A percentile compares a stretch with the other conserved stretches of the same genome.
Conservation (phyloP, 2,888 invertebrate species). For the Fragum whitleyi region DNA sequence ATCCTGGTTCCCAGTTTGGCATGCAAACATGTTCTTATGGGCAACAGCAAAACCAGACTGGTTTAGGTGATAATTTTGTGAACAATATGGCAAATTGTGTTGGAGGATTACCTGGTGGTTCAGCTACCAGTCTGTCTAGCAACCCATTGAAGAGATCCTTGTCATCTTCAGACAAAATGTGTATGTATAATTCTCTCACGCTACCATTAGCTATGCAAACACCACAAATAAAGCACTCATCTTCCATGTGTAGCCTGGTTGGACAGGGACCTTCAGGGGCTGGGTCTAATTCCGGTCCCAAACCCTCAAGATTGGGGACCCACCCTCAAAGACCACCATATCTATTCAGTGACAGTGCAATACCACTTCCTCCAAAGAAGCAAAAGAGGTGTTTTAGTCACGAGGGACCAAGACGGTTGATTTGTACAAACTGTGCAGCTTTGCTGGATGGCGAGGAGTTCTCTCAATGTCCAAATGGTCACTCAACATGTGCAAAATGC, state of each 20-base stretch:
- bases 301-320: neutral
- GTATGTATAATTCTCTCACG: constrained; percentile 53
- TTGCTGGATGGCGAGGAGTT: constrained; percentile 62
- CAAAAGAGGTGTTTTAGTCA: constrained; percentile 66
- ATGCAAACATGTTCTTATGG: constrained; percentile 9
- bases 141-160: constrained; percentile 27
- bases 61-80: constrained; percentile 5
- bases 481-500: constrained; percentile 77
- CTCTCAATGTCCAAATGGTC: constrained; percentile 77
- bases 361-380: constrained; percentile 73
- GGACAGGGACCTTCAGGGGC: neutral
- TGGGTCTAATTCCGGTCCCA: neutral
- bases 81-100: constrained; percentile 17
- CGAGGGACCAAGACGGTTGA: constrained; percentile 17
- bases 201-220: constrained; percentile 53
- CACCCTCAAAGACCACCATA: constrained; percentile 31
- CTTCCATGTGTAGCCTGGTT: constrained; percentile 4
- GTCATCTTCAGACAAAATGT: constrained; percentile 28
- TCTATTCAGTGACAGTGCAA: constrained; percentile 13
- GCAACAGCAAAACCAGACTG: neutral
- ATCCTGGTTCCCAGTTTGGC: constrained; percentile 26
- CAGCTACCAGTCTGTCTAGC: constrained; percentile 14
- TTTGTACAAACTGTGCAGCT: constrained; percentile 67
- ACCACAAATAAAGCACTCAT: constrained; percentile 27
- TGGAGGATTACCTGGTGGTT: constrained; percentile 49